Conservation (phyloP, 2,797 vertebrate genomes). For the Gila robusta region DNA sequence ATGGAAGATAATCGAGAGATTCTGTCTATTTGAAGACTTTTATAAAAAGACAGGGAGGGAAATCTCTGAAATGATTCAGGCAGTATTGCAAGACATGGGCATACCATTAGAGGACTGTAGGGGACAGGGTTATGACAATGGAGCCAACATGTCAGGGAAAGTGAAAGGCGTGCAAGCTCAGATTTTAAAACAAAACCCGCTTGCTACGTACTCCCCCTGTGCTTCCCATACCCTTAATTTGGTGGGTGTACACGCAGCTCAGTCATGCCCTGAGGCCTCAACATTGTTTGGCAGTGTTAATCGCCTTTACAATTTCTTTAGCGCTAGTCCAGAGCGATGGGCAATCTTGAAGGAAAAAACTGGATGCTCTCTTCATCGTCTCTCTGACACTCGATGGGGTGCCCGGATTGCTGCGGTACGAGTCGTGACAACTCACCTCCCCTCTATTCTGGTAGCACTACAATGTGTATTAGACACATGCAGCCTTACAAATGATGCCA, state of each 20-base stretch:
- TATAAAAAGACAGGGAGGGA: too few relatives aligned
- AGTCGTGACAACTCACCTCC: conserved; percentile 52
- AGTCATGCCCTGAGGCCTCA: conserved; percentile 1
- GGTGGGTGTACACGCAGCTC: conserved; percentile 16
- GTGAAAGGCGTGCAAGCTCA: conserved; percentile 35
- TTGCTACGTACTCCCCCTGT: conserved; percentile 32
- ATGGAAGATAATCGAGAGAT: too few relatives aligned
- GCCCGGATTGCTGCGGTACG: conserved; percentile 21
- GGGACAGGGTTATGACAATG: conserved; percentile 54
- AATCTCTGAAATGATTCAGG: not conserved
- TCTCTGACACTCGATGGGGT: conserved; percentile 36
- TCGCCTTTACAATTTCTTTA: conserved; percentile 46
- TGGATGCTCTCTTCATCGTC: conserved; percentile 44
- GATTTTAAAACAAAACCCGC: conserved; percentile 43
- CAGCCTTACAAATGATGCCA: conserved; percentile 48
- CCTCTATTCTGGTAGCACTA: conserved; percentile 38
- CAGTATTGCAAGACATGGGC: conserved; percentile 25
- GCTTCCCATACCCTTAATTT: conserved; percentile 35
- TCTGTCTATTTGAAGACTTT: too few relatives aligned
- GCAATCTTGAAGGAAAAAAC: conserved; percentile 47
- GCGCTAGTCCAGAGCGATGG: conserved; percentile 51
- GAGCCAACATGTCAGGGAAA: conserved; percentile 45
- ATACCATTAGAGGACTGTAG: conserved; percentile 50
- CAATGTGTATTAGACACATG: conserved; percentile 35
- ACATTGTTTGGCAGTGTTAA: conserved; percentile 24